These are phyloP conservation scores for Mamestra configurata DNA, from an alignment of 1,140 invertebrate species.

Conservation along the genomic window DNA sequence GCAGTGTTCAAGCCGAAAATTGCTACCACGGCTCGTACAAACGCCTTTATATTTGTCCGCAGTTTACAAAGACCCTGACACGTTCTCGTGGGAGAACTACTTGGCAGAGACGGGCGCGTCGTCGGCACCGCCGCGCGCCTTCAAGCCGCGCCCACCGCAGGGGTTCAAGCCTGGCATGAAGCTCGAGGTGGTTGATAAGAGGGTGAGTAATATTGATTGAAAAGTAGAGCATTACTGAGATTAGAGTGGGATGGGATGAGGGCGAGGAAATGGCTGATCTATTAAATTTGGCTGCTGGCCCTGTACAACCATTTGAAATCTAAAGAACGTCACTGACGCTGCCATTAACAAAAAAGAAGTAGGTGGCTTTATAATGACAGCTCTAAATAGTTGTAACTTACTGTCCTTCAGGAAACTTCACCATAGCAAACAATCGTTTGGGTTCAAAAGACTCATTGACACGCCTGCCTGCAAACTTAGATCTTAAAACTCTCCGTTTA, in stretches of 20 bases:
- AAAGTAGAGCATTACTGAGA: no score
- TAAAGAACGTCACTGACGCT: background rate
- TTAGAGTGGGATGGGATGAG: background rate
- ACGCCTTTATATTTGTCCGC: conserved; percentile 58
- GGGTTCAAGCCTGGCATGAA: conserved; percentile 96
- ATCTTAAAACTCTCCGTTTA: background rate
- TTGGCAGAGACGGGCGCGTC: conserved; percentile 92
- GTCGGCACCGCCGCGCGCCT: conserved; percentile 94
- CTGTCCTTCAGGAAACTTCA: no score
- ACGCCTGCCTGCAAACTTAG: no score
- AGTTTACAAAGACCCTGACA: conserved; percentile 92
- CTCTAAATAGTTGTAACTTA: no score
- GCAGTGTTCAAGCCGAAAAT: no score
- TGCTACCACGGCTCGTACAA: no score
- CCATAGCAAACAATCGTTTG: no score
- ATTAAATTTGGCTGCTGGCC: no score
- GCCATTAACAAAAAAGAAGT: no score
- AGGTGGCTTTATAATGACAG: no score
- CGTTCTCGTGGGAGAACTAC: conserved; percentile 96
- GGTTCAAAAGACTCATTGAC: no score
- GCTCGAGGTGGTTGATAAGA: conserved; percentile 96
- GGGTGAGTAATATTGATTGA: conserved; percentile 89
- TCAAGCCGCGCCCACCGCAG: conserved; percentile 93
- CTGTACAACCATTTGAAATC: no score
- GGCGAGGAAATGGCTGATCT: background rate